Evolutionary conservation across 1,140 invertebrate species (phyloP), one percentile per base, ranked within the genome.

Genomic region (Calliphora vicina): DNA sequence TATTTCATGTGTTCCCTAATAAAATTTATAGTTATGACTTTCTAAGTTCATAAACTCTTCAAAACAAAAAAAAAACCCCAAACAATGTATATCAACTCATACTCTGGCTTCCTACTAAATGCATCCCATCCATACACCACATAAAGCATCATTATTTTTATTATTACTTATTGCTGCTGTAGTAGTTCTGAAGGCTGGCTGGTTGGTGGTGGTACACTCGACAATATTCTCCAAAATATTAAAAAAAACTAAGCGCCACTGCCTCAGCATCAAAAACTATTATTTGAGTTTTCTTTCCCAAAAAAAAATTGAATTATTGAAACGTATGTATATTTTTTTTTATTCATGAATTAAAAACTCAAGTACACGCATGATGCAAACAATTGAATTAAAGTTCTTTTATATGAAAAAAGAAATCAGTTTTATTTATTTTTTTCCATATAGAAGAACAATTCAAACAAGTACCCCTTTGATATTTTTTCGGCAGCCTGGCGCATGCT

Each of bases 21-120:
- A 86, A 88, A 87, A 86, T 88, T 87, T 86, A 86, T 88, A 86
- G 86, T 86, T 88, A 88, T 87, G 87, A 87, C 86, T 87, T 78
- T 78, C 74, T 43, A 78, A 23, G 74, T 78, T 78, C 74, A 78
- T 78, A 78, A 78, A 78, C 20, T 23, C n/a, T 13, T 13, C 9
- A 43, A 20, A 45, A 43, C 1, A 43, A 25, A 20, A 20, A n/a
- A 78, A 29, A 17, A 78, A 13, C n/a, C n/a, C 23, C n/a, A 0
- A 17, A 17, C 1, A 57, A n/a, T 17, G 3, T n/a, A n/a, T n/a
- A n/a, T n/a, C n/a, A 57, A 57, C 50, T 57, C 13, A 10, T n/a
- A n/a, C 13, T 15, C 15, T 57, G n/a, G n/a, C 15, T 35, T 35
- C 35, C 35, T 35, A 35, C 35, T 35, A 35, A 35, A 35, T 35